Evolutionary conservation across 2,113 vertebrate species (phyloP).

Genomic region (Cinclus cinclus): DNA sequence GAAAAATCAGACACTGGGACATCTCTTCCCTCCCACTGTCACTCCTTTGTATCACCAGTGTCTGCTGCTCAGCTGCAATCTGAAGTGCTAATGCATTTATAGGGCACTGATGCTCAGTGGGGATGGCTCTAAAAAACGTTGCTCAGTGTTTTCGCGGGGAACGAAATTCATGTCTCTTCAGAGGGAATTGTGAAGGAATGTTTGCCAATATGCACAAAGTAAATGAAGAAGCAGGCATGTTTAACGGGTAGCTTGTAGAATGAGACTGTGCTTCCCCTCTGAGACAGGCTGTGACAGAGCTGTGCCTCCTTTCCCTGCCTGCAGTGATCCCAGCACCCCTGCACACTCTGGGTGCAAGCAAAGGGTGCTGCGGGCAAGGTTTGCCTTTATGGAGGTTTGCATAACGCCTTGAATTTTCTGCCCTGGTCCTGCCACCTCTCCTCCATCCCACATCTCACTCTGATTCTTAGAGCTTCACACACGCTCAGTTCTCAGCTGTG

Average conservation of each 20-base stretch:
- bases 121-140: not conserved
- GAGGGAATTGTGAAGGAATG: not conserved
- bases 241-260: not conserved
- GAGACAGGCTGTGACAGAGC: not conserved
- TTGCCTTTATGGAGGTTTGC: not conserved
- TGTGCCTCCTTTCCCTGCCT: not conserved
- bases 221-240: not conserved
- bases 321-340: not conserved
- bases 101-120: not conserved
- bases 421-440: not conserved
- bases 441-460: not conserved
- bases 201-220: not conserved
- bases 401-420: not conserved
- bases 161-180: not conserved
- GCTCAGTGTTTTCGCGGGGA: not conserved
- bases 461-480: not conserved
- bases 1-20: not conserved
- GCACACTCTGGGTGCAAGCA: not conserved
- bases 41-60: fast-evolving
- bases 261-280: not conserved
- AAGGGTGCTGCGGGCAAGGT: not conserved
- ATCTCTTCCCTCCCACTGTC: not conserved
- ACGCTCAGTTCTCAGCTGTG: not conserved
- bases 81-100: not conserved
- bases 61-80: not conserved